Conservation (phyloP, 2,797 vertebrate genomes). For the Margarornis squamiger region DNA sequence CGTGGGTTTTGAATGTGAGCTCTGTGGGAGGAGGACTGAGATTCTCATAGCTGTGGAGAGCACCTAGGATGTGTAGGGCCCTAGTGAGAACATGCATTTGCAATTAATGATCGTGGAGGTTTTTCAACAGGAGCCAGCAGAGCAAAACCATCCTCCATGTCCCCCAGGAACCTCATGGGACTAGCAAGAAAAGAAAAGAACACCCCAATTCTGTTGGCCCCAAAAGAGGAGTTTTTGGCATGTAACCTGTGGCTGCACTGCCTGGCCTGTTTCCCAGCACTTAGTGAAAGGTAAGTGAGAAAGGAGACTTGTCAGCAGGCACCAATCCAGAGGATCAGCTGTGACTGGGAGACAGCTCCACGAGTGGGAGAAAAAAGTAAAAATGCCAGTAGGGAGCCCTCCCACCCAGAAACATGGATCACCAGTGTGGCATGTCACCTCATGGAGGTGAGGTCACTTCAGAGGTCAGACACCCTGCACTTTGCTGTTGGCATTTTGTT, state of each 20-base stretch:
- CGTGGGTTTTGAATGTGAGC: background rate
- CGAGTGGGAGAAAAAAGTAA: background rate
- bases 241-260: rapidly evolving
- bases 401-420: background rate
- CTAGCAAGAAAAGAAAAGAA: background rate
- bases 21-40: background rate
- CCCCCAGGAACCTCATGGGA: background rate
- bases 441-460: background rate
- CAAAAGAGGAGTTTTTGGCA: background rate
- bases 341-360: background rate
- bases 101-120: background rate
- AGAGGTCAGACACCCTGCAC: background rate
- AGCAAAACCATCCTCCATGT: background rate
- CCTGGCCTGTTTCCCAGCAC: background rate
- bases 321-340: background rate
- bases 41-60: background rate
- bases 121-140: background rate
- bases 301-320: background rate
- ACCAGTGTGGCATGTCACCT: rapidly evolving
- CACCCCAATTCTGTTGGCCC: rapidly evolving
- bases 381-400: background rate
- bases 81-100: background rate
- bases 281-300: background rate
- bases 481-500: background rate
- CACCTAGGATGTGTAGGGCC: background rate